Evolutionary conservation across 1,140 invertebrate genomes (phyloP), one percentile per base, ranked within the genome.

Genomic region (Hylyphantes graminicola): DNA sequence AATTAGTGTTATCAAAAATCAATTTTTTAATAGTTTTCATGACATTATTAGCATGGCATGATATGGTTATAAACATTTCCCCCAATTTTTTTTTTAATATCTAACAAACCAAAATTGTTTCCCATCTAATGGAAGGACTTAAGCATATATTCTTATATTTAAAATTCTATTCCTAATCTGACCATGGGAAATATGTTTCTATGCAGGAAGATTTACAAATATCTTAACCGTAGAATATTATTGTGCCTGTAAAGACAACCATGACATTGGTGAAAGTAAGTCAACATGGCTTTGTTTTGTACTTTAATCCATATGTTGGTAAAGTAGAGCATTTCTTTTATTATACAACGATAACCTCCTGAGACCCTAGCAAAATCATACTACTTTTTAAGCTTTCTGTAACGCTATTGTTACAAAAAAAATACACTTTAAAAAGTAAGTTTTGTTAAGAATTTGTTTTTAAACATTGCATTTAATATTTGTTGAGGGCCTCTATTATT

Each of bases 191-290:
- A 83, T 80, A 80, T 83, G 68, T 83, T 83, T 83, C 50, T 83
- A 83, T 83, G 80, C 80, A 83, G 80, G 80, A 83, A 83, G 70
- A 83, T 83, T 17, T 83, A 74, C 80, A 83, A 74, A 65, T 83
- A 83, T 83, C 80, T 83, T 83, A 83, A 83, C 51, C 64, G 80
- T 83, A 83, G 80, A 83, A 83, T 83, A 83, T 75, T 74, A 83
- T 74, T 83, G 80, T 17, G 17, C 68, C 70, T 74, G 80, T 83
- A 74, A 83, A 83, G 80, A 83, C 64, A 83, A 74, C 80, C 57
- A 67, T 83, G 80, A 61, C 70, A 51, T 64, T 83, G 70, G 67
- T 67, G 70, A 67, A 83, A 83, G 80, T 83, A 83, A 83, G 80
- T 83, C 48, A 15, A 67, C 35, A 80, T 57, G 80, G 70, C 72